Evolutionary conservation across 2,797 vertebrate genomes (phyloP).

Genomic region (Schizothorax lantsangensis): DNA sequence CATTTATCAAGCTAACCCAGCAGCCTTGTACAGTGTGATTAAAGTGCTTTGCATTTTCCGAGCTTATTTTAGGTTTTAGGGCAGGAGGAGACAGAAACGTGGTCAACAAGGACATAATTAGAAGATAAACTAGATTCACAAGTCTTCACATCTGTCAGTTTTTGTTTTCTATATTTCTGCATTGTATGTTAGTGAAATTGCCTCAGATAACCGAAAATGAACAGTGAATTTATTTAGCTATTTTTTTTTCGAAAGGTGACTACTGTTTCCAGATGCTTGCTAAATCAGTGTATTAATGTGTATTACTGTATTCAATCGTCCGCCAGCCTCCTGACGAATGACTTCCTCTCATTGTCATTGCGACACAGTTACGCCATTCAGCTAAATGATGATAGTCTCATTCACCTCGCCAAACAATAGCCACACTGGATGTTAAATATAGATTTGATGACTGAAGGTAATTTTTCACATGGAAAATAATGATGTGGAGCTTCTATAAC

Average conservation of each 20-base stretch:
- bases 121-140: conserved; percentile 16
- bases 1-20: conserved; percentile 75
- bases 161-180: not conserved
- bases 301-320: conserved; percentile 55
- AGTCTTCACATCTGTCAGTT: not conserved
- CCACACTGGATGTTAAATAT: conserved; percentile 71
- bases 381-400: conserved; percentile 73
- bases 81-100: conserved; percentile 16
- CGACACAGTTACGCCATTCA: conserved; percentile 71
- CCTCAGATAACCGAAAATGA: not conserved
- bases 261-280: conserved; percentile 38
- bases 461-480: conserved; percentile 69
- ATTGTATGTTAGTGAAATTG: not conserved
- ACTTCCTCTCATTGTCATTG: conserved; percentile 80
- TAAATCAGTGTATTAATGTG: conserved; percentile 33
- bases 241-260: not conserved
- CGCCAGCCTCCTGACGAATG: conserved; percentile 75
- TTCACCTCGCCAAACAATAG: conserved; percentile 79
- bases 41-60: conserved; percentile 43
- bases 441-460: conserved; percentile 75
- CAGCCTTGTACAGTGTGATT: conserved; percentile 40
- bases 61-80: conserved; percentile 40
- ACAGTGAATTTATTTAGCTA: not conserved
- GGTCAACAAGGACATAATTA: conserved; percentile 19
- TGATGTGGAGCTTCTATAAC: conserved; percentile 55